Base-by-base conservation (phyloP, 2,888 invertebrate genomes). In the Apotomis turbidana region DNA sequence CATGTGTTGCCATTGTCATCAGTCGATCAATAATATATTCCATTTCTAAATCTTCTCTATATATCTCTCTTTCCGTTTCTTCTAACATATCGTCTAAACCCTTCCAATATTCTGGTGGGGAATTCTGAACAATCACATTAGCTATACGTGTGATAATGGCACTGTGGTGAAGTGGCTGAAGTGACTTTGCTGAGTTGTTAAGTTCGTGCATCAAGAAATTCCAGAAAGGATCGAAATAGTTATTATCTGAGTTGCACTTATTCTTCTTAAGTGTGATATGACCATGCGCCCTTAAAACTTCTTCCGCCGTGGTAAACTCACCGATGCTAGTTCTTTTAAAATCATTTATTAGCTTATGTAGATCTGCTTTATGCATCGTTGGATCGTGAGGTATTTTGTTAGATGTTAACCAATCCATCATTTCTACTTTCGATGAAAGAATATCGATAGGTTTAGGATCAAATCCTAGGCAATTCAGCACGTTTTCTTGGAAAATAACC, bases 11-110 rank as follows among this genome's bases (percentile, higher is more conserved):
- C 57, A 51, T 61, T 4, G 62, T 46, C 49, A 75, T 13, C 10
- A 75, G 36, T 44, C 51, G 67, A 52, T 75, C 75, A 1, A 74
- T 62, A 5, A 74, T 6, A 27, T 68, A 36, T 51, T 75, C 75
- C 38, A 74, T 64, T 61, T 69, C 10, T 0, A 12, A 8, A 55
- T 74, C 75, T 51, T 66, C 66, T 15, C 44, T 59, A 5, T 58
- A 60, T 3, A 59, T 12, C 3, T 66, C 46, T 8, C n/a, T 5
- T 63, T 67, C 68, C 2, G 52, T 10, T n/a, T 58, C 58, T 3
- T 41, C 4, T 10, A 68, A 9, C n/a, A 13, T 68, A 1, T n/a
- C 55, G 5, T 52, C 64, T n/a, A 70, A 41, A 4, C 44, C 15
- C 5, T 13, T 49, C 74, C 74, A 74, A 41, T 74, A 68, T 13